Evolutionary conservation across 2,888 invertebrate species (phyloP).

Genomic region (Plagiodera versicolora): DNA sequence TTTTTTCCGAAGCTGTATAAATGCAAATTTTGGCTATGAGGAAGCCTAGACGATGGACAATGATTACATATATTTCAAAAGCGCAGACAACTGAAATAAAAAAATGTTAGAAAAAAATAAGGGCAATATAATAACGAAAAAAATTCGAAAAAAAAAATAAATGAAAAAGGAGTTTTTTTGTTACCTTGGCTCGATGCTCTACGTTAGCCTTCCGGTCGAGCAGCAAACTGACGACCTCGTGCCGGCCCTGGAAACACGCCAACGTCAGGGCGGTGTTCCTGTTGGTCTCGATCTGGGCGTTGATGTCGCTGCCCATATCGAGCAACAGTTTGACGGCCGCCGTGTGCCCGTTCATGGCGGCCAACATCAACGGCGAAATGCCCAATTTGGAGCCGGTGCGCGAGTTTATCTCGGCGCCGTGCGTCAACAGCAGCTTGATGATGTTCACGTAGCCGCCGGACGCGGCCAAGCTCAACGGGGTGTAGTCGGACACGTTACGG

Average conservation of each 20-base stretch:
- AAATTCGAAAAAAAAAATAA: not conserved
- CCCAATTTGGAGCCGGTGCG: slow-evolving; percentile 95
- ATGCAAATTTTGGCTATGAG: too few species aligned
- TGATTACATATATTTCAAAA: too few species aligned
- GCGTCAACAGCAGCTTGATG: slow-evolving; percentile 87
- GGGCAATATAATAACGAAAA: too few species aligned
- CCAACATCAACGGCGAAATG: slow-evolving; percentile 98
- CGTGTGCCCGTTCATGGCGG: slow-evolving; percentile 98
- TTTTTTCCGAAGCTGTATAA: too few species aligned
- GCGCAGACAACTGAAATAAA: too few species aligned
- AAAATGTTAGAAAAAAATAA: too few species aligned
- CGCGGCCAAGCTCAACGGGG: slow-evolving; percentile 97
- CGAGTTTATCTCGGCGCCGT: slow-evolving; percentile 98
- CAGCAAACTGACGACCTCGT: slow-evolving; percentile 95
- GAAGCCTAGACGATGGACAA: too few species aligned
- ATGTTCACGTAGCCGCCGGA: slow-evolving; percentile 99
- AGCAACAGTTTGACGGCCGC: slow-evolving; percentile 92
- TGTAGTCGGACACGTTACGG: slow-evolving; percentile 98
- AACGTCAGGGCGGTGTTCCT: slow-evolving; percentile 97
- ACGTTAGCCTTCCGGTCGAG: slow-evolving; percentile 97
- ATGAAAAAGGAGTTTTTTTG: not conserved
- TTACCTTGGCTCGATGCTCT: slow-evolving; percentile 82
- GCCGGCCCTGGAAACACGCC: slow-evolving; percentile 98
- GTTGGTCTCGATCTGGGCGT: slow-evolving; percentile 99
- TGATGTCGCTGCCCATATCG: slow-evolving; percentile 98